Evolutionary conservation across 2,113 vertebrate genomes (phyloP).

Genomic region (Anolis carolinensis): DNA sequence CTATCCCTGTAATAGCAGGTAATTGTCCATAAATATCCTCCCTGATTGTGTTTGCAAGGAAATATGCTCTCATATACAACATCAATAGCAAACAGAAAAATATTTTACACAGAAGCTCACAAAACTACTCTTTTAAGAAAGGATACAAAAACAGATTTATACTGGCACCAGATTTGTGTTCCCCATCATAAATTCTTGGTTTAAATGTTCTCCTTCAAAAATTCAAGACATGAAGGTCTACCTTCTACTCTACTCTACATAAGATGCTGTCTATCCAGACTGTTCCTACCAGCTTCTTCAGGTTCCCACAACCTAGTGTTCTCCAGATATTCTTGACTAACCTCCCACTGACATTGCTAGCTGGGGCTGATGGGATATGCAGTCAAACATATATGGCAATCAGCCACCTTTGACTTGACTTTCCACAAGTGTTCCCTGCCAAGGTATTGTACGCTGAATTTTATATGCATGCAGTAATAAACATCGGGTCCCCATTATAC

Average conservation of each 20-base stretch:
- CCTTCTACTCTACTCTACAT: not conserved
- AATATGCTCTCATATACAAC: not conserved
- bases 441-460: not conserved
- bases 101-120: conserved; percentile 3
- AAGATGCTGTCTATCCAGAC: not conserved
- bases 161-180: not conserved
- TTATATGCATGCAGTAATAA: not conserved
- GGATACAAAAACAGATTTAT: not conserved
- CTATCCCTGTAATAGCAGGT: not conserved
- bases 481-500: not conserved
- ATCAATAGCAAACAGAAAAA: not conserved
- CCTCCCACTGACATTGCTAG: not conserved
- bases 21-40: conserved; percentile 3
- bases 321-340: not conserved
- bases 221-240: not conserved
- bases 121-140: not conserved
- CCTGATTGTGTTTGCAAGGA: not conserved
- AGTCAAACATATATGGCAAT: not conserved
- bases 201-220: not conserved
- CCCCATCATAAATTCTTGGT: not conserved
- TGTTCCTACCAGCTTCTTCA: not conserved
- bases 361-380: not conserved
- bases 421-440: not conserved
- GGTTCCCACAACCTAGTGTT: not conserved
- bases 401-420: not conserved